Evolutionary conservation across 2,888 invertebrate species (phyloP).

Genomic region (Chrysolina oricalcia): DNA sequence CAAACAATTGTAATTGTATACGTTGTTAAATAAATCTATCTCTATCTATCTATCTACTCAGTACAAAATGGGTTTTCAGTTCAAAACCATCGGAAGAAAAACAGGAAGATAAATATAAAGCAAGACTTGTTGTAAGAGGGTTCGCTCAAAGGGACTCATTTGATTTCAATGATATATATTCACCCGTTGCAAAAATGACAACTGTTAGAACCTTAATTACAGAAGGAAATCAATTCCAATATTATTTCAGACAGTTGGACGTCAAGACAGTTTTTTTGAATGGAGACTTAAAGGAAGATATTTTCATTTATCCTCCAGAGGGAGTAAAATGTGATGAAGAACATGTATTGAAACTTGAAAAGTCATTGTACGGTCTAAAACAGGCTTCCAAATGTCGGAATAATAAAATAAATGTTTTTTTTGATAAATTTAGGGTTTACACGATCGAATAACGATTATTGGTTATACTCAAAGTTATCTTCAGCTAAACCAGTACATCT

Average conservation of each 20-base stretch:
- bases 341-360: slow-evolving; percentile 27
- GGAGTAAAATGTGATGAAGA: slow-evolving; percentile 22
- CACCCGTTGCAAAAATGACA: slow-evolving; percentile 10
- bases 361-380: not conserved
- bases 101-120: too few relatives aligned
- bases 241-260: slow-evolving; percentile 35
- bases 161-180: not conserved
- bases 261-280: slow-evolving; percentile 37
- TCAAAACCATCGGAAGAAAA: too few relatives aligned
- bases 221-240: slow-evolving; percentile 30
- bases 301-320: slow-evolving; percentile 22
- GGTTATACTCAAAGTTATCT: not conserved
- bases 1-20: too few relatives aligned
- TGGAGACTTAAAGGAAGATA: slow-evolving; percentile 15
- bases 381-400: slow-evolving; percentile 31
- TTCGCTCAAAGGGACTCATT: too few relatives aligned
- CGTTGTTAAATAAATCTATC: too few relatives aligned
- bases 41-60: too few relatives aligned
- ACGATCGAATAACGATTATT: not conserved
- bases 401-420: slow-evolving; percentile 36
- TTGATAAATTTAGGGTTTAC: not conserved
- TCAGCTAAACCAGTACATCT: too few relatives aligned
- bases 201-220: slow-evolving; percentile 32
- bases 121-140: too few relatives aligned
- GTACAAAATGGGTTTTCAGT: too few relatives aligned